Evolutionary conservation across 2,113 vertebrate species (phyloP), one percentile per base, ranked within the genome.

Genomic region (Ammodytes dubius): DNA sequence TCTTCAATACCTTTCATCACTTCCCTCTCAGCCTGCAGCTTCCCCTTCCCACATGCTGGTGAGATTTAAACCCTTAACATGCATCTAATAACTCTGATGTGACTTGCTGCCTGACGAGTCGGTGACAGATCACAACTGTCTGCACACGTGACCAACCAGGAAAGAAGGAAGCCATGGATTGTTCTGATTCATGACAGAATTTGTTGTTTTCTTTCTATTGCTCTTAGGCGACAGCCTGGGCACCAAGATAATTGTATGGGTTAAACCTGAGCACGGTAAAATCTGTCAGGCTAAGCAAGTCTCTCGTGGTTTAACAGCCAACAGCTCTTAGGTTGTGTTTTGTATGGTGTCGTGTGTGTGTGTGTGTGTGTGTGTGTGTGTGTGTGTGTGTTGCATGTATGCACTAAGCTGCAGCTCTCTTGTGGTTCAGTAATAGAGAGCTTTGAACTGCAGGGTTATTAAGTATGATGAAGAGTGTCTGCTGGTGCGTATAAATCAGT

Each of bases 391-490:
- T 65, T 71, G 80, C 40, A 77, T 86, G 85, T 19, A n/a, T 83
- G 83, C 66, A 67, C 54, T 90, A 69, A 83, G 79, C 88, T 87
- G 77, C 57, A 87, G 86, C 57, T 87, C 87, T 85, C 82, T 58
- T 74, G 85, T 77, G 87, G 60, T 75, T 86, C 75, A 77, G 87
- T 79, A 86, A 83, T 68, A 66, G 67, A 87, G 78, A 77, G 87
- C 86, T 89, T 88, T 89, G 86, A 92, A 85, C 86, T 88, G 86
- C 88, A 82, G 80, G 78, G 81, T 92, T 89, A 87, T 89, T 92
- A 83, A 91, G 88, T 89, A 81, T 77, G 84, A 87, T 82, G 81
- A 91, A 68, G 87, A 79, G 85, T 72, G 90, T 86, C 61, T 84
- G 79, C 64, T 83, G 88, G 83, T 83, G 79, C 52, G 57, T 84